These are phyloP conservation scores for Paratilapia polleni DNA, from an alignment of 2,113 vertebrate species.

Conservation along the genomic window DNA sequence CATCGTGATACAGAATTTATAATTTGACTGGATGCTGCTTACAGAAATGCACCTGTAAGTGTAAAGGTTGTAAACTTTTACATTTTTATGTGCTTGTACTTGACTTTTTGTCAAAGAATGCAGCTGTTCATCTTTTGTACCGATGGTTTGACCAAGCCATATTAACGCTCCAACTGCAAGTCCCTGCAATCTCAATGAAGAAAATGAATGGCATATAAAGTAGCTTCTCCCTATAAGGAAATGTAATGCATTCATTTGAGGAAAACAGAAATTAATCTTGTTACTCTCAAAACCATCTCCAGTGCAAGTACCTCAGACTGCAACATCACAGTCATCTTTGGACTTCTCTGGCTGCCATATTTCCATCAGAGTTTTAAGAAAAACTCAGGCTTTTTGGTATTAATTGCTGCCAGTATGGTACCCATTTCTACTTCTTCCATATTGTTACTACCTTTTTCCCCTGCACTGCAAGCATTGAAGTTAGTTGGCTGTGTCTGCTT, in stretches of 20 bases:
- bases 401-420: not conserved
- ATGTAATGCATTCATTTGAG: not conserved
- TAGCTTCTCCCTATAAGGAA: not conserved
- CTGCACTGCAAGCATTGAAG: not conserved
- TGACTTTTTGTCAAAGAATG: too few relatives aligned
- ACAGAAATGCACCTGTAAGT: not conserved
- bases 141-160: not conserved
- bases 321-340: not conserved
- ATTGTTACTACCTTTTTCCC: not conserved
- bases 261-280: not conserved
- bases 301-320: not conserved
- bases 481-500: not conserved
- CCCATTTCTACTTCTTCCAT: not conserved
- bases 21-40: not conserved
- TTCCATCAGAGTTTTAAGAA: not conserved
- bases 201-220: not conserved
- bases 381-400: not conserved
- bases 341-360: not conserved
- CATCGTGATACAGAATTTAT: not conserved
- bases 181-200: not conserved
- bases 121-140: not conserved
- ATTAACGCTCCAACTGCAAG: not conserved
- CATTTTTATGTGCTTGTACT: not conserved
- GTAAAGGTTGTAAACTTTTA: not conserved
- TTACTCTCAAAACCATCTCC: not conserved